Conservation (phyloP, 2,113 vertebrate species). For the Brachyhypopomus gauderio region DNA sequence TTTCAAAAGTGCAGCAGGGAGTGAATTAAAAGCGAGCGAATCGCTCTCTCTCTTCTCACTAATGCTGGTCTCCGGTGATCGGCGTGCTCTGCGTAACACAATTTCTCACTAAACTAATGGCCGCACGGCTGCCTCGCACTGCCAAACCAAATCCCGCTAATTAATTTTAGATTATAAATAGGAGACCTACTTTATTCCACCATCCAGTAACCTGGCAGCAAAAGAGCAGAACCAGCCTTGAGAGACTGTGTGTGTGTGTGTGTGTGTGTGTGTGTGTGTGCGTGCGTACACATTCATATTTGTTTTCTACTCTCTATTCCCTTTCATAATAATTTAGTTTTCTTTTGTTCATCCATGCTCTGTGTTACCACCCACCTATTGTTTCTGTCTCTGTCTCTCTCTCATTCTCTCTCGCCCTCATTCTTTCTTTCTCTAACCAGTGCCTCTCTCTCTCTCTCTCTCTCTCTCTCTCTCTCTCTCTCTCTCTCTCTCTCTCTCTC, state of each 20-base stretch:
- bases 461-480: constrained; percentile 40
- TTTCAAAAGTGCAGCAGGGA: constrained; percentile 34
- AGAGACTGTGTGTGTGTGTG: background rate
- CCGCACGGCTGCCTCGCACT: constrained; percentile 41
- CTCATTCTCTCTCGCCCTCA: background rate
- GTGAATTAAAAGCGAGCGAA: constrained; percentile 42
- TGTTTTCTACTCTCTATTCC: background rate
- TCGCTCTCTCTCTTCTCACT: constrained; percentile 41
- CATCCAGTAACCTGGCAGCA: constrained; percentile 39
- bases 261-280: background rate
- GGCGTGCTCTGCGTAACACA: constrained; percentile 29
- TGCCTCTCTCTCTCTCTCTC: constrained; percentile 20
- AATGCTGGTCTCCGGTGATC: constrained; percentile 51
- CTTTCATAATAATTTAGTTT: constrained; percentile 18
- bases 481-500: background rate
- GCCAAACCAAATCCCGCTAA: constrained; percentile 48
- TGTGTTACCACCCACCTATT: constrained; percentile 23
- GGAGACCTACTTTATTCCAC: background rate
- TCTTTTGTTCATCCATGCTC: constrained; percentile 17
- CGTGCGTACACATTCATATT: background rate
- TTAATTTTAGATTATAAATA: constrained; percentile 56
- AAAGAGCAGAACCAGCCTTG: constrained; percentile 6
- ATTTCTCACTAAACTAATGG: constrained; percentile 51
- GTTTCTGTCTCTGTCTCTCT: constrained; percentile 14
- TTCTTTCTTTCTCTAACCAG: background rate